Conservation (phyloP, 2,797 vertebrate species). For the Siniperca undulata region DNA sequence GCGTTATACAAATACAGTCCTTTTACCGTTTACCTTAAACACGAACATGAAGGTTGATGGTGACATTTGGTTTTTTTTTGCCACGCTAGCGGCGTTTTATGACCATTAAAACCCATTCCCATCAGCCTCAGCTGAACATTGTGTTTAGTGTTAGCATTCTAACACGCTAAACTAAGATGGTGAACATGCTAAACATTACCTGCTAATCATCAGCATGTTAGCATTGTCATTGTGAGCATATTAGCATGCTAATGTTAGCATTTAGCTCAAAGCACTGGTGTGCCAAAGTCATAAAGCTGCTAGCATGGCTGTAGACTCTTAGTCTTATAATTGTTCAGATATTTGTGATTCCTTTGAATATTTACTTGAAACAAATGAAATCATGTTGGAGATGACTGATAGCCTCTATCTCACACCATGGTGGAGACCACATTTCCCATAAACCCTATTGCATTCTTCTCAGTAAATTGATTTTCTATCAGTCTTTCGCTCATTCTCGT, state of each 20-base stretch:
- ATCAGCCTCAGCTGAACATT: not conserved
- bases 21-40: not conserved
- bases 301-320: not conserved
- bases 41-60: not conserved
- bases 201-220: not conserved
- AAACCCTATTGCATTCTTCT: not conserved
- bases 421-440: not conserved
- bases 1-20: no score
- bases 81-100: not conserved
- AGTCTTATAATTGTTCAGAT: not conserved
- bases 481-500: not conserved
- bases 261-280: not conserved
- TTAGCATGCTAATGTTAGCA: not conserved
- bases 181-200: not conserved
- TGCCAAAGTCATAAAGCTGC: not conserved
- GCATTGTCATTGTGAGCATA: not conserved
- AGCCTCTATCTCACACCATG: not conserved
- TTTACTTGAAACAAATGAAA: not conserved
- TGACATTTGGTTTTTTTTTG: not conserved
- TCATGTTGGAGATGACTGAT: not conserved
- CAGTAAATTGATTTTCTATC: not conserved
- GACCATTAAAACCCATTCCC: not conserved
- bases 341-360: not conserved
- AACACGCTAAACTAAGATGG: not conserved
- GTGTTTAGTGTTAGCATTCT: not conserved